Evolutionary conservation across 23 tunicate species (phyloP).

Genomic region (Diplosoma virens): DNA sequence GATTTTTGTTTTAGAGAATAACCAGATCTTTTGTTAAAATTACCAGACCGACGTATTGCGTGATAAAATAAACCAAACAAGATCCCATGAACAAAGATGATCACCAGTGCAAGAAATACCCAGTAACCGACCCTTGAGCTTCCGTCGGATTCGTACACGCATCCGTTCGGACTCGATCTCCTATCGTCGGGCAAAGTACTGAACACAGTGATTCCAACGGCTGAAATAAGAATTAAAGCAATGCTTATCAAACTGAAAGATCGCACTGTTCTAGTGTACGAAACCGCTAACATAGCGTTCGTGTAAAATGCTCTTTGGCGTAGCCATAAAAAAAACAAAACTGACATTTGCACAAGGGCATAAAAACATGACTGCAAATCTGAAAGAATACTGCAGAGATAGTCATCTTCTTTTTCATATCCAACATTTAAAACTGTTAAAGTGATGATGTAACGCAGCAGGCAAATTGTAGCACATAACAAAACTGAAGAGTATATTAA

Average conservation of each 20-base stretch:
- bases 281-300: constrained; percentile 39
- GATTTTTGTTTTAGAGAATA: too few species aligned
- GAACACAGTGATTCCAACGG: not conserved
- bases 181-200: constrained; percentile 14
- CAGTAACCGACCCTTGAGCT: not conserved
- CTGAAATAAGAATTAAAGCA: constrained; percentile 3
- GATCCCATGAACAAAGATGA: constrained; percentile 32
- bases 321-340: constrained; percentile 51
- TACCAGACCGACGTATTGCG: too few species aligned
- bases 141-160: constrained; percentile 1
- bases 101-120: not conserved
- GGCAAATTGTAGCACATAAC: constrained; percentile 18
- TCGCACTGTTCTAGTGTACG: constrained; percentile 7
- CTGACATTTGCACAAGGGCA: not conserved
- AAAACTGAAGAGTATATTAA: constrained; percentile 20
- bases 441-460: constrained; percentile 10
- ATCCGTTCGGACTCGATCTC: constrained; percentile 15
- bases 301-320: constrained; percentile 55
- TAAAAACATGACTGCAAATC: constrained; percentile 25
- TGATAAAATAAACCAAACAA: constrained; percentile 41
- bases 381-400: constrained; percentile 23
- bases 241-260: constrained; percentile 41
- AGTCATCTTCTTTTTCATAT: not conserved
- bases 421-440: constrained; percentile 20
- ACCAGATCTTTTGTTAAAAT: too few species aligned